These are phyloP conservation scores for Pristionchus fissidentatus DNA, from an alignment of 2,888 invertebrate genomes.

Conservation along the genomic window DNA sequence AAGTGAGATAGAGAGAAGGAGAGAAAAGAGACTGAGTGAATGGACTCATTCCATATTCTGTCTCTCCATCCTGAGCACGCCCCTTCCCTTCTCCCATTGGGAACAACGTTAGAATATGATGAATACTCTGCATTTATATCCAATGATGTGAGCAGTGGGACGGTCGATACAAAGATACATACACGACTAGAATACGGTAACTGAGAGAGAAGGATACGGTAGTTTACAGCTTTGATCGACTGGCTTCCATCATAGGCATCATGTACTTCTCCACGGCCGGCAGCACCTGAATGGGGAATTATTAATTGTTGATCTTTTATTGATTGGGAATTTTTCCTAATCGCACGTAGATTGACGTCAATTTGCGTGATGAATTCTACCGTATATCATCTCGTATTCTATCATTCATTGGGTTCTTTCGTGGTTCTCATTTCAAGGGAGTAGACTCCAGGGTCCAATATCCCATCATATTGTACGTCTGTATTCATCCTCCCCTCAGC, in stretches of 20 bases:
- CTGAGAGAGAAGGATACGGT: neutral
- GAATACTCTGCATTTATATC: slow-evolving; percentile 33
- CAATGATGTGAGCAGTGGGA: neutral
- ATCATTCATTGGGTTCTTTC: no score
- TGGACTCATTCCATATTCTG: slow-evolving; percentile 42
- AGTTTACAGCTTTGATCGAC: slow-evolving; percentile 40
- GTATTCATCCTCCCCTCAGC: no score
- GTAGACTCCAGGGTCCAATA: no score
- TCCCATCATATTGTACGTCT: no score
- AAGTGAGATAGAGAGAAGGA: neutral
- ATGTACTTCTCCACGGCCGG: slow-evolving; percentile 60
- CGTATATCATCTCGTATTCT: no score
- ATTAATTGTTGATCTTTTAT: no score
- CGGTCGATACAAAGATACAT: neutral
- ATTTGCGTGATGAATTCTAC: no score
- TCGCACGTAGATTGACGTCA: no score
- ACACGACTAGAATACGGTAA: slow-evolving; percentile 6
- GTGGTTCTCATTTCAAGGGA: no score
- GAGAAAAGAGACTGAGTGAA: slow-evolving; percentile 36
- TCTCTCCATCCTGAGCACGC: slow-evolving; percentile 31
- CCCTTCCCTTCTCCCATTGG: no score
- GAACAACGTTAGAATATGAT: slow-evolving; percentile 36
- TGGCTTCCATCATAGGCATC: slow-evolving; percentile 64
- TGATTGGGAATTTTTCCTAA: no score
- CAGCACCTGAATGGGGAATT: slow-evolving; percentile 58